phyloP scores from a whole-genome alignment of 1,140 invertebrate species.

The Drosophila sucinea region DNA sequence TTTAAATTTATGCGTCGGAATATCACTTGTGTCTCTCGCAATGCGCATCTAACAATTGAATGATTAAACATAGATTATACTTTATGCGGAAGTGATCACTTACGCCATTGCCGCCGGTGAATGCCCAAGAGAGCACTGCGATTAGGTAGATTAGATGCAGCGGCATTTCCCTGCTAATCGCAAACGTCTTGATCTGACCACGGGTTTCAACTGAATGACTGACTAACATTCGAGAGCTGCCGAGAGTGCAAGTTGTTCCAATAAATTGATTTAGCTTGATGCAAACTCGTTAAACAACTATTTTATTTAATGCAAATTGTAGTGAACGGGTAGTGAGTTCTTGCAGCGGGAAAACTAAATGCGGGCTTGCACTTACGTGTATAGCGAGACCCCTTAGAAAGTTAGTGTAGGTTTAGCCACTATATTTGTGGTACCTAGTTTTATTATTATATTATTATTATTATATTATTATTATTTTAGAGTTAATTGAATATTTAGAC shows the following conservation, averaged over 20 bases:
- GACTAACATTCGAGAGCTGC: neutral
- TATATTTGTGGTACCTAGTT: too few relatives aligned
- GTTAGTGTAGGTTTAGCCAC: too few relatives aligned
- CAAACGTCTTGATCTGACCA: neutral
- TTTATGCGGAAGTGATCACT: neutral
- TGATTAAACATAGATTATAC: neutral
- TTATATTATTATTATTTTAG: too few relatives aligned
- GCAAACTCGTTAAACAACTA: neutral
- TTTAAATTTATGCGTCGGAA: neutral
- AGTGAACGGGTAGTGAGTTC: too few relatives aligned
- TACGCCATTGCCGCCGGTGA: neutral
- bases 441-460: too few relatives aligned
- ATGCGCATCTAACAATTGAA: neutral
- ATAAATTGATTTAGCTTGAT: too few relatives aligned
- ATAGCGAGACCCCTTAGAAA: too few relatives aligned
- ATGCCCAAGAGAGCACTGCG: neutral
- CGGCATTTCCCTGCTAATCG: neutral
- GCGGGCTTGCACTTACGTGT: too few relatives aligned
- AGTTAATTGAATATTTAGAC: too few relatives aligned
- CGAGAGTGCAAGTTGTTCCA: neutral
- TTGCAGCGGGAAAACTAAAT: too few relatives aligned
- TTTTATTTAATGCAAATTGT: neutral
- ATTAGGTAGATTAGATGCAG: neutral
- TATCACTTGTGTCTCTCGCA: neutral
- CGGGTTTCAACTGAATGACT: neutral